These are phyloP conservation scores for Catharus minimus DNA, from an alignment of 2,113 vertebrate species.

Conservation along the genomic window DNA sequence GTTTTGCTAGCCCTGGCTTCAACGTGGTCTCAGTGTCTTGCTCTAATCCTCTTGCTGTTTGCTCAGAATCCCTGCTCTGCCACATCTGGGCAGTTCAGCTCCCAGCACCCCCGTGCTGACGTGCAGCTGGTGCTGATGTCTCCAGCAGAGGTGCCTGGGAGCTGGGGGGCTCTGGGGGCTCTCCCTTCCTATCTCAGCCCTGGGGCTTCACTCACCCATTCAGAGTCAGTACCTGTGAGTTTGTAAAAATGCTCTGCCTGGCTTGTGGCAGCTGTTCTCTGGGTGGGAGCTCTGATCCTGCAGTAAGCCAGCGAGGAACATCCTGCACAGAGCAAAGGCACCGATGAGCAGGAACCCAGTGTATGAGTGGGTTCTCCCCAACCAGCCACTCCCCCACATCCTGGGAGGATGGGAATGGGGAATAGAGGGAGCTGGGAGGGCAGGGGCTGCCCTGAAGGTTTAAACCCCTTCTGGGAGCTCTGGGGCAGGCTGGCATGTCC, in stretches of 20 bases:
- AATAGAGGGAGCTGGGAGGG: background rate
- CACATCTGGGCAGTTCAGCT: background rate
- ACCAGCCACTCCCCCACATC: background rate
- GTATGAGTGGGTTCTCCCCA: background rate
- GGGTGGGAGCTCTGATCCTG: background rate
- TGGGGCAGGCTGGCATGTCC: background rate
- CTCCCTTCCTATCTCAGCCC: fast-evolving
- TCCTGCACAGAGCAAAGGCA: fast-evolving
- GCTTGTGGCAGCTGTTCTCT: background rate
- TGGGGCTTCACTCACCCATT: background rate
- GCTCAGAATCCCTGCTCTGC: background rate
- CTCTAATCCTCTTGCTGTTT: slow-evolving; percentile 13
- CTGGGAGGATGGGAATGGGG: background rate
- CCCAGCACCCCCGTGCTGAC: background rate
- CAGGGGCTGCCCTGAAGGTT: background rate
- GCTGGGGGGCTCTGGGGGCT: fast-evolving
- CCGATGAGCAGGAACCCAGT: background rate
- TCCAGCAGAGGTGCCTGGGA: background rate
- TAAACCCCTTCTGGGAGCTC: background rate
- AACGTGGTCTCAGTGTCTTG: fast-evolving
- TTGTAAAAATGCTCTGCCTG: background rate
- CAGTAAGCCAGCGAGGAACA: background rate
- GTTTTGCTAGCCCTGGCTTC: background rate
- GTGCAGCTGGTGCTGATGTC: background rate
- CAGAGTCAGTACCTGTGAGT: background rate